Base-by-base conservation (phyloP, 2,113 vertebrate genomes). In the Burhinus oedicnemus region DNA sequence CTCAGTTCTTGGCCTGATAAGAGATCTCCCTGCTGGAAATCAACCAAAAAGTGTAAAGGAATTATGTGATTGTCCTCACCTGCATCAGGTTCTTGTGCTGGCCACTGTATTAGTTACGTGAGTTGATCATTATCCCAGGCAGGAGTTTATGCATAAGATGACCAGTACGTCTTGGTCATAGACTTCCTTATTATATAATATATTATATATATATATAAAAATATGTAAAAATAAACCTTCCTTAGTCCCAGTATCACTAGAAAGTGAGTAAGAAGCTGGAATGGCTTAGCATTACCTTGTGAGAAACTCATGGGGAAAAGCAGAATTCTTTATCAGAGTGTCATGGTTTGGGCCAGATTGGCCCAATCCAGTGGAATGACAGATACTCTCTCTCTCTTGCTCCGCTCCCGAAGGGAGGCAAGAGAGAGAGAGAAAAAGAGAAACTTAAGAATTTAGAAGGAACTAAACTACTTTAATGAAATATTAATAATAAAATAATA, bases 31-130 rank as follows among this genome's bases (percentile, higher is more conserved):
- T 1, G 1, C 16, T 71, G 38, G 30, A 68, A 74, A 86, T n/a
- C 32, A 91, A 9, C 15, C 11, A 54, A 36, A 62, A 19, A 69
- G 2, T 25, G 10, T 45, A 86, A 65, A 76, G 32, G 7, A 92
- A 66, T 69, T 77, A 61, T 3, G 8, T 54, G 36, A 51, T 11
- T 21, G 27, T 44, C 34, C 23, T 83, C 54, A 38, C 25, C 32
- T 75, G 38, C 20, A 44, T 44, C 34, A 77, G 34, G n/a, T 69
- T 83, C 58, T 69, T 65, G 34, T 80, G 47, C 32, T 57, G 12
- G 34, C 32, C 15, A 12, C 34, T 52, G 32, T 62, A n/a, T 32
- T 58, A 54, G 6, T 57, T 70, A 81, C 0, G 0, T 47, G 57
- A 58, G 12, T 26, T 68, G 21, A 38, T 12, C 15, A 47, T 55